Base-by-base conservation (phyloP, 2,113 vertebrate genomes). In the Capreolus pygargus region DNA sequence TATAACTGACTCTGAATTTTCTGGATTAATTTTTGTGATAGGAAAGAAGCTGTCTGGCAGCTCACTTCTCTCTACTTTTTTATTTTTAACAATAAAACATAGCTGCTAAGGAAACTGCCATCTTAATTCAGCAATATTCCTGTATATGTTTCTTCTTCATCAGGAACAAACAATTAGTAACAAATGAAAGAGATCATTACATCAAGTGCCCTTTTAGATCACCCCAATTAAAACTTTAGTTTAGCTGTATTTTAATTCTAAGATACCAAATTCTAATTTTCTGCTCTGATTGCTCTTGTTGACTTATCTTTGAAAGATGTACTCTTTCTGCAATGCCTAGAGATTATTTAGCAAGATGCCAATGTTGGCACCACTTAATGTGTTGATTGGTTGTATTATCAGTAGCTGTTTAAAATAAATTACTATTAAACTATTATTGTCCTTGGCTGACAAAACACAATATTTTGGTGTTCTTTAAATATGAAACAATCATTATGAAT, bases 201-300 rank as follows among this genome's bases (percentile, higher is more conserved):
- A 99, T 99, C 99, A 99, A 99, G 99, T 99, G 99, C 99, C 99
- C 99, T 99, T 99, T 99, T 99, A 99, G 99, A 99, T 99, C 99
- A 99, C 99, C 99, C 99, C 99, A 99, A 99, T 99, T 99, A 99
- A 99, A 99, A 99, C 99, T 99, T 99, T 99, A 98, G 98, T 99
- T 99, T 99, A 99, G 99, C 98, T 99, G 99, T 99, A 99, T 99
- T 99, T 99, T 99, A 99, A 99, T 99, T 99, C 98, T 98, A 99
- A 99, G 99, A 99, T 99, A 99, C 99, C 99, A 99, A 99, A 99
- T 99, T 99, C 99, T 99, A 99, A 99, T 99, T 99, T 99, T 99
- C 99, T 99, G 99, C 99, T 99, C 99, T 99, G 99, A 99, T 99
- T 99, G 99, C 99, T 99, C 99, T 99, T 99, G 99, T 99, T 99